A percentile compares a stretch with the other conserved stretches of the same genome.
phyloP scores from a whole-genome alignment of 2,797 vertebrate genomes.

The Brachyrhaphis roseni region DNA sequence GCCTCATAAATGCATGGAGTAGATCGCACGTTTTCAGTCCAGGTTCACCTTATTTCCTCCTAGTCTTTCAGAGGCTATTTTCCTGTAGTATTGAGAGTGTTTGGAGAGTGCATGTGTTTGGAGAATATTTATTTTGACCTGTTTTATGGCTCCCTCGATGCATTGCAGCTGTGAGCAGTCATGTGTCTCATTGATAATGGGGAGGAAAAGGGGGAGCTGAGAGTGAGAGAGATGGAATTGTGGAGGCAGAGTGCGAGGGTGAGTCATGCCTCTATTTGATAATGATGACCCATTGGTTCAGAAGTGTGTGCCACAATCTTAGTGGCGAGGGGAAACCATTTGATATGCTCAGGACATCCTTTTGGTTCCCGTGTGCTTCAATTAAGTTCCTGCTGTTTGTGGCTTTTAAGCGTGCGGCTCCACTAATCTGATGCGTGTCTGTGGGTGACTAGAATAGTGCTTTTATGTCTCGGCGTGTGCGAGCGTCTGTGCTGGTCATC shows the following conservation, averaged over 20 bases:
- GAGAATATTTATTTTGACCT: constrained; percentile 60
- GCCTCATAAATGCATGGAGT: not conserved
- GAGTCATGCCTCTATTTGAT: constrained; percentile 66
- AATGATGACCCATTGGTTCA: constrained; percentile 74
- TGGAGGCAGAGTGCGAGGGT: constrained; percentile 17
- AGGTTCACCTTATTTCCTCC: constrained; percentile 8
- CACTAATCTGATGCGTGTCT: constrained; percentile 62
- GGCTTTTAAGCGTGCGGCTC: constrained; percentile 68
- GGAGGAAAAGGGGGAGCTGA: constrained; percentile 25
- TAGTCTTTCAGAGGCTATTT: constrained; percentile 36
- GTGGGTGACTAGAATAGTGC: constrained; percentile 35
- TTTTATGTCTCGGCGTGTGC: constrained; percentile 6
- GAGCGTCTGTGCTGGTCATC: not conserved
- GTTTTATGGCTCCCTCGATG: constrained; percentile 59
- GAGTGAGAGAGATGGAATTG: constrained; percentile 14
- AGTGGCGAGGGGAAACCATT: constrained; percentile 50
- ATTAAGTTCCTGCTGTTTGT: constrained; percentile 81
- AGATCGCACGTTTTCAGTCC: not conserved
- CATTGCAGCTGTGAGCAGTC: constrained; percentile 63
- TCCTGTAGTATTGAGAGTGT: constrained; percentile 40
- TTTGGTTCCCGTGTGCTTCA: constrained; percentile 74
- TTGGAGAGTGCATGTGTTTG: constrained; percentile 35
- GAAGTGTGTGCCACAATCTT: constrained; percentile 58
- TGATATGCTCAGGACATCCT: constrained; percentile 64
- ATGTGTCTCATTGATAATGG: constrained; percentile 72